A percentile compares a stretch with the other conserved stretches of the same genome.
Conservation (phyloP, 2,797 vertebrate genomes). For the Diglossa cyanea region DNA sequence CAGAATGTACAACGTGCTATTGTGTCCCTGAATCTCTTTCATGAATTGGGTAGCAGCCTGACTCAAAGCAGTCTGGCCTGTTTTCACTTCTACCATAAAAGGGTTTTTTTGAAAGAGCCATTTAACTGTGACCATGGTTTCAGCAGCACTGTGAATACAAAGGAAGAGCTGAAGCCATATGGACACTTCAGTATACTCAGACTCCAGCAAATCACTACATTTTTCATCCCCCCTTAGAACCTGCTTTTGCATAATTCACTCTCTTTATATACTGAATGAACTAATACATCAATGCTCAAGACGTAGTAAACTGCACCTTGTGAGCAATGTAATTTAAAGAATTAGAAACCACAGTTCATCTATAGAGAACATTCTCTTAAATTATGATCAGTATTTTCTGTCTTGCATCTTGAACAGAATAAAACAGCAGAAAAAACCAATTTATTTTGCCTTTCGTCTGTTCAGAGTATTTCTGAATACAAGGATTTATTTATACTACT, state of each 20-base stretch:
- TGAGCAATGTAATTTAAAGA: background rate
- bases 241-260: conserved; percentile 57
- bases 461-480: background rate
- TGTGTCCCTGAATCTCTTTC: conserved; percentile 80
- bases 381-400: background rate
- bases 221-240: background rate
- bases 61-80: conserved; percentile 72
- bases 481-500: conserved; percentile 12
- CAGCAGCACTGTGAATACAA: conserved; percentile 62
- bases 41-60: conserved; percentile 73
- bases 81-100: conserved; percentile 74
- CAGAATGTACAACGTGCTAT: conserved; percentile 74
- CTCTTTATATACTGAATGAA: conserved; percentile 62
- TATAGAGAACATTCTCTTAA: background rate
- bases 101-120: conserved; percentile 70
- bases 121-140: conserved; percentile 79
- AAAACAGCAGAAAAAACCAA: background rate
- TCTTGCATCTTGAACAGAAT: background rate
- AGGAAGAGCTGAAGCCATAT: conserved; percentile 44
- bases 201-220: conserved; percentile 26
- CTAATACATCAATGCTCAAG: conserved; percentile 40
- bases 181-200: background rate
- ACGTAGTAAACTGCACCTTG: conserved; percentile 1
- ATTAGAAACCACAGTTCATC: background rate
- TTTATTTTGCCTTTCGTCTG: background rate